Base-by-base conservation (phyloP, 2,113 vertebrate species). In the Pteropus alecto region DNA sequence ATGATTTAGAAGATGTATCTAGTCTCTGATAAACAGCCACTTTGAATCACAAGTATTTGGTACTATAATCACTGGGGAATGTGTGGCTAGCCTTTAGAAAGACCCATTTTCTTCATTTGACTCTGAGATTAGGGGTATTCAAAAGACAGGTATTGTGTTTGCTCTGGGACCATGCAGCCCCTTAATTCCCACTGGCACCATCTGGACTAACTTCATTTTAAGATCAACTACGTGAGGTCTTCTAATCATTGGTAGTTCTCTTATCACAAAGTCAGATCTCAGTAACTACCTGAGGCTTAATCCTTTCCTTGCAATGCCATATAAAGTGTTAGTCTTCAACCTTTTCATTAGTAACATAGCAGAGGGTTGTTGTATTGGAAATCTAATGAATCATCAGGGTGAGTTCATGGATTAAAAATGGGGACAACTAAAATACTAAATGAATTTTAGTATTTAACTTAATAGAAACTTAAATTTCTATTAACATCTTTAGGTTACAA, bases 111-210 rank as follows among this genome's bases (percentile, higher is more conserved):
- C 79, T 79, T 68, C 93, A 95, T 81, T 96, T 95, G n/a, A 63
- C 84, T 74, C 41, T 91, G 96, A 97, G 94, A 94, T 97, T 0
- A 2, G 95, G 71, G 92, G 84, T 81, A 74, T 89, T 94, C 92
- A 70, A 12, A 30, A 90, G 96, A 93, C 76, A 48, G 21, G 94
- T 90, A 77, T 94, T 87, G 84, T 2, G 3, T 98, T 98, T 97
- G 90, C 94, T 97, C 96, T 76, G 51, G 82, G 95, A 94, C 96
- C 90, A 76, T 54, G 93, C 87, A 88, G 73, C 13, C 68, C 77
- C 24, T 93, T 97, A 90, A 98, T 96, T 98, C 97, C 95, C 97
- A 19, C 18, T 74, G 84, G 96, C 96, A 95, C 83, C 77, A 83
- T 95, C 60, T 92, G 79, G 96, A 70, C 61, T 95, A 73, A 67